These are phyloP conservation scores for Neosilurus hyrtlii DNA, from an alignment of 2,797 vertebrate genomes.

Conservation along the genomic window DNA sequence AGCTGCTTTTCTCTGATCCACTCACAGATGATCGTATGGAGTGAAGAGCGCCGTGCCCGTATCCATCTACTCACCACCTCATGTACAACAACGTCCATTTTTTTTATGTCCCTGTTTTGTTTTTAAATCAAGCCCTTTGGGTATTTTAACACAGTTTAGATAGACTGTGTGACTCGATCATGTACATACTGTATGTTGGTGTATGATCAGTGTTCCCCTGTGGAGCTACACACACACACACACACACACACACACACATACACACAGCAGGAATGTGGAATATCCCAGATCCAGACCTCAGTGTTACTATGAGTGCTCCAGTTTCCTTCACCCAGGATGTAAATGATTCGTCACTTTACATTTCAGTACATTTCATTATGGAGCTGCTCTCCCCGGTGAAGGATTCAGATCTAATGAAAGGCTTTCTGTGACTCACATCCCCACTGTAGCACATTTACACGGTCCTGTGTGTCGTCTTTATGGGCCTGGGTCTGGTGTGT, in stretches of 20 bases:
- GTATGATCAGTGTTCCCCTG: slow-evolving; percentile 35
- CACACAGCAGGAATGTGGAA: slow-evolving; percentile 16
- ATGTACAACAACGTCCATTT: neutral
- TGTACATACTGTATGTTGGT: slow-evolving; percentile 45
- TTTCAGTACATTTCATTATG: slow-evolving; percentile 30
- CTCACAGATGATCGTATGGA: slow-evolving; percentile 11
- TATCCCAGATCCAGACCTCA: neutral
- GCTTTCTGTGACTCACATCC: slow-evolving; percentile 32
- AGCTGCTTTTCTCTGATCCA: slow-evolving; percentile 29
- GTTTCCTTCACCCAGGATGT: slow-evolving; percentile 27
- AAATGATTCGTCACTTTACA: slow-evolving; percentile 41
- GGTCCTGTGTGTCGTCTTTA: slow-evolving; percentile 10
- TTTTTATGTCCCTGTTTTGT: slow-evolving; percentile 3
- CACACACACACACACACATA: neutral
- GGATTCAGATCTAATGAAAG: neutral
- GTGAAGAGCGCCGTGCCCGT: slow-evolving; percentile 15
- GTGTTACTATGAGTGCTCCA: slow-evolving; percentile 29
- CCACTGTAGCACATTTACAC: slow-evolving; percentile 40
- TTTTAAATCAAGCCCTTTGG: slow-evolving; percentile 1
- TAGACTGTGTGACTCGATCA: slow-evolving; percentile 19
- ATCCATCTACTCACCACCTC: slow-evolving; percentile 13
- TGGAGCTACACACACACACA: neutral
- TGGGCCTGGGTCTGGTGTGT: neutral
- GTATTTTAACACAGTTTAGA: slow-evolving; percentile 22
- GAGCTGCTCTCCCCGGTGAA: neutral